Base-by-base conservation (phyloP, 2,797 vertebrate species). In the Tachyglossus aculeatus region DNA sequence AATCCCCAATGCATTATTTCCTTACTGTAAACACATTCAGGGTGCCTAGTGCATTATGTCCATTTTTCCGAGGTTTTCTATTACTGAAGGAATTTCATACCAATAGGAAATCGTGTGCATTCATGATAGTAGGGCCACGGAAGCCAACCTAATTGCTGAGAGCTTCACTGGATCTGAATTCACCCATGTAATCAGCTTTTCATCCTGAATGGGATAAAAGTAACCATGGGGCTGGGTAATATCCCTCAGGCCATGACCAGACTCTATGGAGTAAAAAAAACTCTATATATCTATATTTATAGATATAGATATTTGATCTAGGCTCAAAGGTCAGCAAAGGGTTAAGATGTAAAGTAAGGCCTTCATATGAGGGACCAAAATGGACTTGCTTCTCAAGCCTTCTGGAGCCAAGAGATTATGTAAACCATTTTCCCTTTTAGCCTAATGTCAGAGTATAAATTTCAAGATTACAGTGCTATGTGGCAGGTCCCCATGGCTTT, bases 21-120 rank as follows among this genome's bases (percentile, higher is more conserved):
- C 56, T 66, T 73, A 25, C 58, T 70, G 71, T 80, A 73, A 65
- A 34, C 0, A 31, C 8, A 61, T 71, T 64, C 13, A 44, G 65
- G 67, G 52, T 47, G 39, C 34, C 74, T 70, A 44, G 47, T 68
- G 18, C 31, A 31, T 57, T 0, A 0, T 32, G 78, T 79, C 44
- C 66, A 9, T 54, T 70, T 54, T 29, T 45, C 19, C 27, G 59
- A n/a, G 9, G 74, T 32, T 43, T 64, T 71, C 74, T 50, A 71
- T 81, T 66, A 45, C 9, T 51, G 14, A 25, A 40, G 24, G 27
- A 19, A 71, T 36, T 69, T 51, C 66, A 84, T 78, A 51, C 4
- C 37, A 47, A 56, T 72, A 41, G 70, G 15, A 75, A 73, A 73
- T 81, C 9, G n/a, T n/a, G 24, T 60, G 11, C 45, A 43, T 1